Evolutionary conservation across 2,888 invertebrate genomes (phyloP), one percentile per base, ranked within the genome.

Genomic region (Petrolisthes manimaculis): DNA sequence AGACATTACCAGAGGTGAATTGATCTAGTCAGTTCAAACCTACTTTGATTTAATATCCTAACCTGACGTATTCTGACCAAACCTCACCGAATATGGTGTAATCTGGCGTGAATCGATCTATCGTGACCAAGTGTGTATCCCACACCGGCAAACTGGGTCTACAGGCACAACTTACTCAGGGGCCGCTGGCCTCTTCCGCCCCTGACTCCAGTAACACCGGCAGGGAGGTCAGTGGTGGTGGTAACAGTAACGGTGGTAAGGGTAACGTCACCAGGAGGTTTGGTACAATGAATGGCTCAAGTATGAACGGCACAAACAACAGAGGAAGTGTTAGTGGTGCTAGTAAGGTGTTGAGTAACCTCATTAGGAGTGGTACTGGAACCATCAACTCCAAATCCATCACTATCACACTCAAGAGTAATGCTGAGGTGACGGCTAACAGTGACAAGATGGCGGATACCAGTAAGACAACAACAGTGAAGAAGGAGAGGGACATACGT

Each of bases 361-460:
- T 71, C n/a, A 71, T 71, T 18, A 8, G 71, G 71, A 71, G 71
- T 71, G 71, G 71, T 6, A 71, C 9, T n/a, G n/a, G n/a, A n/a
- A 71, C 18, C 71, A 71, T 71, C 8, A 71, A 12, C 12, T 71
- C 71, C 71, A 71, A 71, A 12, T 71, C 71, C 71, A 71, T 71
- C 71, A 71, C 71, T n/a, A 71, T 71, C 71, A 71, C 71, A 12
- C 71, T 71, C 71, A 71, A 71, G 71, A 71, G 71, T 71, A 6
- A 71, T n/a, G n/a, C 71, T n/a, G 71, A n/a, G 14, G 61, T 6
- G 61, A 61, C 6, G 8, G 14, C n/a, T n/a, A n/a, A n/a, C n/a
- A n/a, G n/a, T n/a, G n/a, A n/a, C n/a, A n/a, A n/a, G n/a, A n/a
- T n/a, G n/a, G n/a, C n/a, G n/a, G n/a, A n/a, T n/a, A n/a, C n/a